Evolutionary conservation across 1,140 invertebrate genomes (phyloP).

Genomic region (Bombus superbus): DNA sequence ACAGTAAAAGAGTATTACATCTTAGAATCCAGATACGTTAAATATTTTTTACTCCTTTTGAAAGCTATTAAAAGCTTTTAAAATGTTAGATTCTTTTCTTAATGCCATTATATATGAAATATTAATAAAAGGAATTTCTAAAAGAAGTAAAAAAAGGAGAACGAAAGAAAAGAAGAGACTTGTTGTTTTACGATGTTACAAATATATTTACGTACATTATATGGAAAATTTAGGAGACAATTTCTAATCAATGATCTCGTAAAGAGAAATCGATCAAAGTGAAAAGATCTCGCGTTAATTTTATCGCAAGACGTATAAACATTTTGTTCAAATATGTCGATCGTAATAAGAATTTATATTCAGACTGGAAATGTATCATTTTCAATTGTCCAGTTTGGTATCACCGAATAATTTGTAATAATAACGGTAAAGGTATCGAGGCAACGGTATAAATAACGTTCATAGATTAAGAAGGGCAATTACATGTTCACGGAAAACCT

Average conservation of each 20-base stretch:
- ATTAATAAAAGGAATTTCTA: background rate
- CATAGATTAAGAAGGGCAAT: background rate
- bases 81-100: background rate
- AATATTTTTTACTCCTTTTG: background rate
- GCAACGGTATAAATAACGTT: background rate
- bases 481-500: background rate
- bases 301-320: background rate
- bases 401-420: background rate
- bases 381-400: background rate
- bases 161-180: too few species aligned
- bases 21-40: background rate
- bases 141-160: background rate
- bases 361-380: background rate
- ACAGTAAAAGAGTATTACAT: too few species aligned
- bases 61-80: background rate
- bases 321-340: background rate
- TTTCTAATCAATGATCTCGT: background rate
- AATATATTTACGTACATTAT: background rate
- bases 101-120: background rate
- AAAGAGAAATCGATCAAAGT: background rate
- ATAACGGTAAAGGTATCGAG: background rate
- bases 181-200: too few species aligned
- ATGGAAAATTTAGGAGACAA: background rate
- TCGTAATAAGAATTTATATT: too few species aligned
- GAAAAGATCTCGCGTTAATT: background rate